Percentiles rank a stretch among this genome's conserved stretches.
These are phyloP conservation scores for Agriotes lineatus DNA, from an alignment of 2,888 invertebrate species.

Conservation along the genomic window DNA sequence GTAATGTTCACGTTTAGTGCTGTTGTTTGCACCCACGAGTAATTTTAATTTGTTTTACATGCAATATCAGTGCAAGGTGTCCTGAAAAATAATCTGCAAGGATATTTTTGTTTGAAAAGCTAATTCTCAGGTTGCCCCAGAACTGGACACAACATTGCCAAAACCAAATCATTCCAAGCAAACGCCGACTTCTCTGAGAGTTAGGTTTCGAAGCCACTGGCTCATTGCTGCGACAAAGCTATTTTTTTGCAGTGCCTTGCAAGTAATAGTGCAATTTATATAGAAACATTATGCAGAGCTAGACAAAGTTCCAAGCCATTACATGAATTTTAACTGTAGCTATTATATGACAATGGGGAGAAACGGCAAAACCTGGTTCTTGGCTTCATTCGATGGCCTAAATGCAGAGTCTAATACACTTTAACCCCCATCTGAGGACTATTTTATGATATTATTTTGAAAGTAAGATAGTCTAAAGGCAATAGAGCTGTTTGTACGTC, in stretches of 20 bases:
- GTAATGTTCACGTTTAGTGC: background rate
- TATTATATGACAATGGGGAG: background rate
- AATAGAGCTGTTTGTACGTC: no score
- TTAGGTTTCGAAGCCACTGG: background rate
- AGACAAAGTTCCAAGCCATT: conserved; percentile 14
- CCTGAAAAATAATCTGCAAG: background rate
- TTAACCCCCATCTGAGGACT: no score
- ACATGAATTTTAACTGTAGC: conserved; percentile 8
- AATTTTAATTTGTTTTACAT: background rate
- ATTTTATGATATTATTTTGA: no score
- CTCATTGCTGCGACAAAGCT: background rate
- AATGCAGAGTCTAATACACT: no score
- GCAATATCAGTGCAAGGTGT: conserved; percentile 12
- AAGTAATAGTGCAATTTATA: conserved; percentile 12
- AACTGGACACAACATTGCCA: background rate
- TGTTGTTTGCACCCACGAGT: background rate
- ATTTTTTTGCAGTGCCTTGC: conserved; percentile 11
- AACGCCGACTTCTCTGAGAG: no score
- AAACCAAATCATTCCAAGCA: conserved; percentile 5
- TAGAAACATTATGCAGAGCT: background rate
- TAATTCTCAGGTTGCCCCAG: background rate
- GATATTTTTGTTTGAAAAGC: background rate
- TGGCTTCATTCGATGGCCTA: background rate
- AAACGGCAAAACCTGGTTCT: background rate
- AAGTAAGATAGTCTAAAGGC: no score